Base-by-base conservation (phyloP, 2,888 invertebrate species). In the Carabus problematicus region DNA sequence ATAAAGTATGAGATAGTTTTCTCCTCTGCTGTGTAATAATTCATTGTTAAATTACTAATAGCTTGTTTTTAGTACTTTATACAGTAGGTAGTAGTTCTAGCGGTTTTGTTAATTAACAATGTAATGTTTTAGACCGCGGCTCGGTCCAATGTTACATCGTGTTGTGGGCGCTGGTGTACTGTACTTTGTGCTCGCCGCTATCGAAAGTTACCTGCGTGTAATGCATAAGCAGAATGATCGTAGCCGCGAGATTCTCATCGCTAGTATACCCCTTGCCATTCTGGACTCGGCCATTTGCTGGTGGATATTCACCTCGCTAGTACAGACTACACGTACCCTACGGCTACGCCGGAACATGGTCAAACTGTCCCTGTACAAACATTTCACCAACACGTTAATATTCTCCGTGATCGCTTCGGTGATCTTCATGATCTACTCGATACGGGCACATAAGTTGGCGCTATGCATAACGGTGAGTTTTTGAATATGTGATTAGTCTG, bases 311-410 rank as follows among this genome's bases (percentile, higher is more conserved):
- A 91, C 91, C 1, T 91, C 91, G 11, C 86, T 97, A 63, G 91
- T 96, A 12, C 92, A 93, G 79, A 97, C 97, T 0, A 96, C 94
- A 75, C 84, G 97, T 74, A 95, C 96, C 0, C 84, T 97, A 72
- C 87, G 95, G 75, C 84, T 98, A 70, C 84, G 97, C 75, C 87
- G 96, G 80, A 98, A 97, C 82, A 87, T 93, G 79, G 93, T 95
- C 70, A 97, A 98, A 82, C 83, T 97, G 68, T 88, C 91, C 3
- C 84, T 97, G 70, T 98, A 97, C 82, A 87, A 92, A 73, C 95
- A 97, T 82, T 97, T 98, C 82, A 96, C 96, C 70, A 97, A 97
- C 83, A 94, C 95, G 8, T 84, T 97, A 74, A 92, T 95, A 77
- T 95, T 97, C 82, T 91, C 95, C 47, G 94, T 97, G 56, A 85